Evolutionary conservation across 64 coral and sea anemone genomes (phyloP).

Genomic region (Pocillopora damicornis): DNA sequence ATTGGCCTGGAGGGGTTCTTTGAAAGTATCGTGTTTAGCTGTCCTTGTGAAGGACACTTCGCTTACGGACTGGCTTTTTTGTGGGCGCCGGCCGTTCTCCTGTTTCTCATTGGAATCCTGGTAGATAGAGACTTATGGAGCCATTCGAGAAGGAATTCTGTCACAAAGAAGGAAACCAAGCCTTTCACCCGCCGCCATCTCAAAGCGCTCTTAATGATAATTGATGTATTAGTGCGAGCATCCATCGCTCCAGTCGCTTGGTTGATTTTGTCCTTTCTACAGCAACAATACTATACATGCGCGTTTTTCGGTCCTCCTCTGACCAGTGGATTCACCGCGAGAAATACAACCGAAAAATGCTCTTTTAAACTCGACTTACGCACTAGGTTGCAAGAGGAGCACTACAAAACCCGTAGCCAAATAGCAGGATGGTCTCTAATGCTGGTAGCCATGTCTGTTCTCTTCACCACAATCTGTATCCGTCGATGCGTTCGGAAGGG

Average conservation of each 20-base stretch:
- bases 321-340: neutral
- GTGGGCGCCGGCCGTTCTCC: neutral
- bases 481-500: neutral
- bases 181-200: neutral
- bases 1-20: neutral
- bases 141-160: neutral
- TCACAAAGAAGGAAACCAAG: neutral
- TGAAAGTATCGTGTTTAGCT: constrained; percentile 18
- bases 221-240: neutral
- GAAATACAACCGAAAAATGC: neutral
- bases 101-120: constrained; percentile 7
- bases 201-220: neutral
- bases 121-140: neutral
- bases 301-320: constrained; percentile 2
- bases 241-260: neutral
- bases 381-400: neutral
- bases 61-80: neutral
- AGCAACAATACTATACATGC: constrained; percentile 18
- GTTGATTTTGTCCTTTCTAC: constrained; percentile 20
- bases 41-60: neutral
- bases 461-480: neutral
- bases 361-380: neutral
- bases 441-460: constrained; percentile 3
- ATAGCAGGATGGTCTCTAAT: constrained; percentile 4
- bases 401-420: constrained; percentile 17